phyloP scores from a whole-genome alignment of 2,113 vertebrate genomes.

The Cyprinus carpio region DNA sequence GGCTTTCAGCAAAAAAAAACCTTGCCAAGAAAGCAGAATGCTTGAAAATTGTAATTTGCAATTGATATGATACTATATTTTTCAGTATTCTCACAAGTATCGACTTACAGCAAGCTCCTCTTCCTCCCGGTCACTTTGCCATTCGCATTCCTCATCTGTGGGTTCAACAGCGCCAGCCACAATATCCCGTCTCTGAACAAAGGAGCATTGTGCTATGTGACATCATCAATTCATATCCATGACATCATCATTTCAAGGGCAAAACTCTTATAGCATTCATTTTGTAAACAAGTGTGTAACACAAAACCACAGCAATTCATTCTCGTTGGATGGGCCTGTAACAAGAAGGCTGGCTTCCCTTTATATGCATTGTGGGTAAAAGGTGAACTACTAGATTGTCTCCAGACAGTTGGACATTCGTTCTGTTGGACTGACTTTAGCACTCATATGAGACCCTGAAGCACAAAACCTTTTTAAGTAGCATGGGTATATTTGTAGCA shows the following conservation, averaged over 20 bases:
- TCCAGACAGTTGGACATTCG: constrained; percentile 63
- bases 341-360: not conserved
- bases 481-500: too few species aligned
- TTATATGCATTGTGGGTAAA: not conserved
- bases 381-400: constrained; percentile 52
- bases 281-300: not conserved
- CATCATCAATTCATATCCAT: not conserved
- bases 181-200: constrained; percentile 85
- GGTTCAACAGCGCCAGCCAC: constrained; percentile 88
- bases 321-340: not conserved
- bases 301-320: not conserved
- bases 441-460: constrained; percentile 46
- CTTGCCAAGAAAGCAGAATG: not conserved
- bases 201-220: constrained; percentile 16
- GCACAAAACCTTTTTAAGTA: too few species aligned
- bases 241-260: not conserved
- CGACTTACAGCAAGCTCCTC: constrained; percentile 89
- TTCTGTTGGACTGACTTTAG: constrained; percentile 62
- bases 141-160: constrained; percentile 91
- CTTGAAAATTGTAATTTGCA: too few species aligned
- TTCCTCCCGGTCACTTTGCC: constrained; percentile 92
- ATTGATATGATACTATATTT: not conserved
- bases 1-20: not conserved
- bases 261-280: not conserved
- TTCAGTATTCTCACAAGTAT: not conserved